These are phyloP conservation scores for Pelobates fuscus DNA, from an alignment of 2,113 vertebrate species.

Conservation along the genomic window DNA sequence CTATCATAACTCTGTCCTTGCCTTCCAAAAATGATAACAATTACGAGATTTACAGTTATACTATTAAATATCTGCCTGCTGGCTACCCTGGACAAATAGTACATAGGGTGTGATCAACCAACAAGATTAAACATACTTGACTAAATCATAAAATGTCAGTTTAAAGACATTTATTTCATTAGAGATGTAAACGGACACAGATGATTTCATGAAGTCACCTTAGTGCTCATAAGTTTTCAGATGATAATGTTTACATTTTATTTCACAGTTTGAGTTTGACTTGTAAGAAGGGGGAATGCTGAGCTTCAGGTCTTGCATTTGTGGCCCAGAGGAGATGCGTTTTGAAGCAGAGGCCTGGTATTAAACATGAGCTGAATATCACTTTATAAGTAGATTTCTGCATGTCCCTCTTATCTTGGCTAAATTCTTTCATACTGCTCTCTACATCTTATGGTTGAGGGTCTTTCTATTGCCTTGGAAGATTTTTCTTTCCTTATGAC, in stretches of 20 bases:
- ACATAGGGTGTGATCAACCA: no score
- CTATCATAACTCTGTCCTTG: no score
- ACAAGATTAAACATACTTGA: no score
- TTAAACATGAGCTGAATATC: conserved; percentile 51
- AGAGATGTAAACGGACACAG: conserved; percentile 19
- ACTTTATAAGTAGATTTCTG: conserved; percentile 59
- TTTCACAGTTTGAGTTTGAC: conserved; percentile 96
- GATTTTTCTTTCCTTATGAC: background rate
- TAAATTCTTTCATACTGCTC: conserved; percentile 59
- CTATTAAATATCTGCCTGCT: no score
- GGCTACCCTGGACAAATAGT: no score
- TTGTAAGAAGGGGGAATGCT: conserved; percentile 68
- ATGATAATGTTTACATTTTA: conserved; percentile 74
- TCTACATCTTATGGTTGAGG: conserved; percentile 54
- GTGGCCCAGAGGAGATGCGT: conserved; percentile 80
- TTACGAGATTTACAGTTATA: no score
- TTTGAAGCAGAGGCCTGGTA: conserved; percentile 81
- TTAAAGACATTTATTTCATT: no score
- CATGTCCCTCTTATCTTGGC: conserved; percentile 65
- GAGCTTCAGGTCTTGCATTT: conserved; percentile 72
- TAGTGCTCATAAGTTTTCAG: conserved; percentile 36
- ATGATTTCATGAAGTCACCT: conserved; percentile 34
- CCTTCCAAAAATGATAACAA: no score
- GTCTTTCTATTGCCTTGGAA: conserved; percentile 15
- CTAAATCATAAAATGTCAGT: no score